Percentiles rank a stretch among this genome's conserved stretches.
phyloP scores from a whole-genome alignment of 2,888 invertebrate genomes.

The Hypomecis atomaria region DNA sequence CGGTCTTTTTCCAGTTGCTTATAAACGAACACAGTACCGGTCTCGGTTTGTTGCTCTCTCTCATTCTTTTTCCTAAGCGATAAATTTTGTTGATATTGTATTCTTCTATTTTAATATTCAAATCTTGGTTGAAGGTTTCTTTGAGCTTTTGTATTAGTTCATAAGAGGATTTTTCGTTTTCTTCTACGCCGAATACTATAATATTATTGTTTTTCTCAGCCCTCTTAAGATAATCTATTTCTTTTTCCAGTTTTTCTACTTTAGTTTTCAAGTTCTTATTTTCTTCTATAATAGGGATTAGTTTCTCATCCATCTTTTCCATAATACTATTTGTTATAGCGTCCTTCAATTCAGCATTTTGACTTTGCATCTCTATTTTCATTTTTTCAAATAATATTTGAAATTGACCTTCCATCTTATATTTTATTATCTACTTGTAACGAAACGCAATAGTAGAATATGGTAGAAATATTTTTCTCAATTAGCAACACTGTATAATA shows the following conservation, averaged over 20 bases:
- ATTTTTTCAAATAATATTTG: conserved; percentile 41
- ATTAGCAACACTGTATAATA: too few relatives aligned
- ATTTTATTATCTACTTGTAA: too few relatives aligned
- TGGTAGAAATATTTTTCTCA: too few relatives aligned
- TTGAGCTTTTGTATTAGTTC: conserved; percentile 39
- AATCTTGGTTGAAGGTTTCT: conserved; percentile 30
- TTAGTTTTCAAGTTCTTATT: conserved; percentile 43
- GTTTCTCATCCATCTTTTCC: conserved; percentile 44
- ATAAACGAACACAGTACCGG: too few relatives aligned
- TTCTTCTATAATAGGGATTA: conserved; percentile 43
- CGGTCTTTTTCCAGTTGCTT: too few relatives aligned
- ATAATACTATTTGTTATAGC: conserved; percentile 40
- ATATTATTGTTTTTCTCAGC: conserved; percentile 40
- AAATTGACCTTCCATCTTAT: conserved; percentile 35
- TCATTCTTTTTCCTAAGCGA: background rate
- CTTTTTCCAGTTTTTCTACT: conserved; percentile 42
- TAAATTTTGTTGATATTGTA: conserved; percentile 41
- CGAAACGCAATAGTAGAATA: too few relatives aligned
- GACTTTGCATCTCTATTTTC: conserved; percentile 40
- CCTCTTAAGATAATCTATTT: conserved; percentile 42
- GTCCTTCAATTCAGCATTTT: conserved; percentile 32
- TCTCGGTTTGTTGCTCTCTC: too few relatives aligned
- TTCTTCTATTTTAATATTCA: conserved; percentile 41
- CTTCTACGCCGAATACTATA: conserved; percentile 39
- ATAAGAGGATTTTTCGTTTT: conserved; percentile 36